phyloP scores from a whole-genome alignment of 2,888 invertebrate species.

The Sepiola atlantica region DNA sequence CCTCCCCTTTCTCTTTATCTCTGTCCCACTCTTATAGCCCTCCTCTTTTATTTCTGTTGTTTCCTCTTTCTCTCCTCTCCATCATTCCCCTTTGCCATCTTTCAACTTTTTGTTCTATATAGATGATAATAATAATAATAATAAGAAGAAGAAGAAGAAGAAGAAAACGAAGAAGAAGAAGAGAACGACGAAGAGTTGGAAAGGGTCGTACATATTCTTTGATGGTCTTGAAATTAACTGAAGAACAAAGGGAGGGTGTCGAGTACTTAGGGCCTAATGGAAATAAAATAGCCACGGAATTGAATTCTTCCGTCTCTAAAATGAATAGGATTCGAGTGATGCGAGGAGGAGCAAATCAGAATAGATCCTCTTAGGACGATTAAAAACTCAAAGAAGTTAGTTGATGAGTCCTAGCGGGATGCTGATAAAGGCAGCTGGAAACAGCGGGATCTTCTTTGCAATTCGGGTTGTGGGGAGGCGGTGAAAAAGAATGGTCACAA shows the following conservation, averaged over 20 bases:
- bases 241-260: background rate
- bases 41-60: no score
- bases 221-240: background rate
- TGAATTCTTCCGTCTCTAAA: background rate
- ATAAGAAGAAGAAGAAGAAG: background rate
- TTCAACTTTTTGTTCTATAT: background rate
- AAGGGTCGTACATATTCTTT: background rate
- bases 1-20: no score
- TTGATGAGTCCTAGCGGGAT: background rate
- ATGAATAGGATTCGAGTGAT: background rate
- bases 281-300: background rate
- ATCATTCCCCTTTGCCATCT: no score
- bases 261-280: background rate
- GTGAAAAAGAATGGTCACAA: background rate
- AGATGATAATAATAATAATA: background rate
- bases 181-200: background rate
- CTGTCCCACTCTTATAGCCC: no score
- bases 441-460: background rate
- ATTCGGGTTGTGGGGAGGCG: background rate
- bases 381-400: background rate
- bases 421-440: constrained; percentile 5
- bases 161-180: background rate
- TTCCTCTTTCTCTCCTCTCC: no score
- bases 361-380: background rate
- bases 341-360: background rate